Percentiles rank a stretch among this genome's conserved stretches.
These are phyloP conservation scores for Spea hammondii DNA, from an alignment of 2,797 vertebrate species.

Conservation along the genomic window DNA sequence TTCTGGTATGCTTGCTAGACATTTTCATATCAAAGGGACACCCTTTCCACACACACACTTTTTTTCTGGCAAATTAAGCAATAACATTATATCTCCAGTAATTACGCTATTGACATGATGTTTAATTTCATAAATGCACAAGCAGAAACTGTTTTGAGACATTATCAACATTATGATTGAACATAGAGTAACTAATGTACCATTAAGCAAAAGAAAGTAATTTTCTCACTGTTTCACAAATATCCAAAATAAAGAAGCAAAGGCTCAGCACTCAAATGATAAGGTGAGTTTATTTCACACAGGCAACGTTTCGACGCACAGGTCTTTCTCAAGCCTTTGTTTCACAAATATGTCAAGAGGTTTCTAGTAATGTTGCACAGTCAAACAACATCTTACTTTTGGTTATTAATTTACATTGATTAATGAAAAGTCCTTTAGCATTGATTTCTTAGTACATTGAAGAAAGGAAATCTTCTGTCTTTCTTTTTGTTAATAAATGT, in stretches of 20 bases:
- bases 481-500: constrained; percentile 45
- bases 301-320: too few species aligned
- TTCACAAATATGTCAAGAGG: constrained; percentile 41
- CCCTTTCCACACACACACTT: too few species aligned
- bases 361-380: constrained; percentile 35
- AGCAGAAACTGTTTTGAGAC: constrained; percentile 16
- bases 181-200: constrained; percentile 24
- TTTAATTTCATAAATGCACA: not conserved
- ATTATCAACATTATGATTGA: constrained; percentile 24
- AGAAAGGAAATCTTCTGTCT: constrained; percentile 30
- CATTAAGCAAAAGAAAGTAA: constrained; percentile 23
- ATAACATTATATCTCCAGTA: too few species aligned
- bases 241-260: too few species aligned
- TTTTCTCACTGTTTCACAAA: constrained; percentile 33
- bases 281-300: too few species aligned
- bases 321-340: too few species aligned
- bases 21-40: too few species aligned
- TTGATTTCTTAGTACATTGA: constrained; percentile 35
- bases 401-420: constrained; percentile 48
- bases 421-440: constrained; percentile 43
- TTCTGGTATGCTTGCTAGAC: too few species aligned
- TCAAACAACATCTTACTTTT: constrained; percentile 28
- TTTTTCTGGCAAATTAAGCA: too few species aligned
- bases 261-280: too few species aligned
- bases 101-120: not conserved